Evolutionary conservation across 2,113 vertebrate genomes (phyloP), one percentile per base, ranked within the genome.

Genomic region (Callorhinus ursinus): DNA sequence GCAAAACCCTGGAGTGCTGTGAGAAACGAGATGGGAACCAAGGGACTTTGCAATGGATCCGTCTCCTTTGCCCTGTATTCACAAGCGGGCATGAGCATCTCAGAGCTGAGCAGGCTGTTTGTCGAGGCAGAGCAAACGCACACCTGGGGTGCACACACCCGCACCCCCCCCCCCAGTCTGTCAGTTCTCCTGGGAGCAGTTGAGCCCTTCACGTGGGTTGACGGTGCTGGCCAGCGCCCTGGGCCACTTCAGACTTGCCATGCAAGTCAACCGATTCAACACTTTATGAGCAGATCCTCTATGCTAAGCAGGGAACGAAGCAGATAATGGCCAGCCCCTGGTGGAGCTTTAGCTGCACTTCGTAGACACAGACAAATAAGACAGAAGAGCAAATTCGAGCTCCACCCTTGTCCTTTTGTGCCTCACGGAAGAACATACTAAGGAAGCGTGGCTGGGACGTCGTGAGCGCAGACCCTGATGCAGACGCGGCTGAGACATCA

Each of bases 341-440:
- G 0, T 0, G 0, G 24, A 28, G 10, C 26, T 15, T 15, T 2
- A 2, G 22, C 1, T 16, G n/a, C 16, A 13, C 5, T 5, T 10
- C 28, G 46, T 14, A 26, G 53, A 24, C 39, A 84, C 33, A 18
- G 31, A 33, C 36, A 76, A 5, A 0, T 0, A 14, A 13, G 51
- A 51, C 33, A 24, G 83, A 69, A 57, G 36, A 4, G 42, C 39
- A n/a, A 15, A 1, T 0, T 18, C 9, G 2, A 13, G 8, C 51
- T 65, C 22, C 1, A 8, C 18, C n/a, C 9, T 12, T 1, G 0
- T 36, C 26, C 12, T 57, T 26, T 8, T 7, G 19, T 3, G 26
- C 18, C 36, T 19, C 24, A 3, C 55, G 8, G 28, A 31, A 9
- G 31, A 24, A 1, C 7, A 0, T 0, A 1, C 1, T 2, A 26